Conservation (phyloP, 2,113 vertebrate species). For the Pimephales promelas region DNA sequence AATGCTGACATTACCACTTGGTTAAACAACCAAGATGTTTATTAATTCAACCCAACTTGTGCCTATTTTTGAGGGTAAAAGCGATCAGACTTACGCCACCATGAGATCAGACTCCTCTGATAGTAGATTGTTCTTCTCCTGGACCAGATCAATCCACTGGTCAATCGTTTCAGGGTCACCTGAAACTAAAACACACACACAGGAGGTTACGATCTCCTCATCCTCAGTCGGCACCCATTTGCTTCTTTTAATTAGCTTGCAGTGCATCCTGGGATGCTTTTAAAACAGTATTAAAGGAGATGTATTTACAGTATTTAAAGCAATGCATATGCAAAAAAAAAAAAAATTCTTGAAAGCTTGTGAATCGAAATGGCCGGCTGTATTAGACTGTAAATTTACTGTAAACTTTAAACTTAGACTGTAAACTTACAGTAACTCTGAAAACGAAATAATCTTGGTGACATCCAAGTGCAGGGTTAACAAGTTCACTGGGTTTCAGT, state of each 20-base stretch:
- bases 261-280: neutral
- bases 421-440: neutral
- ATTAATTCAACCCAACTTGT: too few relatives aligned
- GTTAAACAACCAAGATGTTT: neutral
- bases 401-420: too few relatives aligned
- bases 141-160: slow-evolving; percentile 85
- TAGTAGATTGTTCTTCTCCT: slow-evolving; percentile 87
- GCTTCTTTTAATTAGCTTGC: neutral
- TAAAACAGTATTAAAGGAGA: neutral
- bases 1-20: neutral
- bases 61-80: neutral
- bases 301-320: neutral
- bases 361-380: too few relatives aligned
- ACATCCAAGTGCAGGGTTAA: neutral
- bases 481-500: neutral
- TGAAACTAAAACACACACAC: slow-evolving; percentile 41
- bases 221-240: neutral
- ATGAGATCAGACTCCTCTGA: slow-evolving; percentile 93
- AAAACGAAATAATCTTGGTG: neutral
- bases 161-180: slow-evolving; percentile 76
- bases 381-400: neutral
- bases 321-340: too few relatives aligned
- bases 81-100: slow-evolving; percentile 81
- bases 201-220: neutral
- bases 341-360: too few relatives aligned